Conservation (phyloP, 2,113 vertebrate genomes). For the Sceloporus undulatus region DNA sequence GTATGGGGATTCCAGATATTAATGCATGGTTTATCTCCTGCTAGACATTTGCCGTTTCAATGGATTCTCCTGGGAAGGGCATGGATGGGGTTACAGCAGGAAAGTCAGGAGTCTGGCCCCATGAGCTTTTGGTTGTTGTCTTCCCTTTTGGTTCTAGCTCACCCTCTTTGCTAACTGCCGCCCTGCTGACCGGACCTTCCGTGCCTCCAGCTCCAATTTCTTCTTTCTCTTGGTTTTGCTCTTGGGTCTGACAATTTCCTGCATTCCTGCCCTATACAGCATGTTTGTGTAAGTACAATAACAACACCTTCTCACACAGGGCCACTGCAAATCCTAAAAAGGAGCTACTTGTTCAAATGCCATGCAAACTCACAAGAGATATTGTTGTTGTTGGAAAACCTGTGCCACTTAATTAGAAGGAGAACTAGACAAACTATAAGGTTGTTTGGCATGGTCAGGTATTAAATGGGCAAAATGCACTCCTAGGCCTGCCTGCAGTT, state of each 20-base stretch:
- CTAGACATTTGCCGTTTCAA: no score
- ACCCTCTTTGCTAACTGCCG: constrained; percentile 86
- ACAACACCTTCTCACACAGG: neutral
- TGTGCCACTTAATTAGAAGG: no score
- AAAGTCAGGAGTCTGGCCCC: neutral
- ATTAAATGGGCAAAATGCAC: no score
- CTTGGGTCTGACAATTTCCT: constrained; percentile 82
- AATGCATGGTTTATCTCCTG: no score
- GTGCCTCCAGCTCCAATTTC: constrained; percentile 86
- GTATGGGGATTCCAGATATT: no score
- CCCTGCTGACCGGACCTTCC: constrained; percentile 85
- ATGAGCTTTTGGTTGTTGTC: neutral
- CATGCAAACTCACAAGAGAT: no score
- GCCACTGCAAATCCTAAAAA: no score
- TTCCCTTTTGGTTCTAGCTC: constrained; percentile 67
- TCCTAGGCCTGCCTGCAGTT: no score
- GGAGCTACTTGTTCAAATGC: no score
- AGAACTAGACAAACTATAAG: no score
- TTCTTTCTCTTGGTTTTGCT: constrained; percentile 89
- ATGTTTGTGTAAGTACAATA: constrained; percentile 80
- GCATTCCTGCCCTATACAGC: constrained; percentile 83
- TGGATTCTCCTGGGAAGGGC: neutral
- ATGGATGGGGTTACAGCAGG: neutral
- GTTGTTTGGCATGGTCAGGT: no score
- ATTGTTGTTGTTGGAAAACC: no score